These are phyloP conservation scores for Philopedon plagiatum DNA, from an alignment of 2,888 invertebrate genomes.

Conservation along the genomic window DNA sequence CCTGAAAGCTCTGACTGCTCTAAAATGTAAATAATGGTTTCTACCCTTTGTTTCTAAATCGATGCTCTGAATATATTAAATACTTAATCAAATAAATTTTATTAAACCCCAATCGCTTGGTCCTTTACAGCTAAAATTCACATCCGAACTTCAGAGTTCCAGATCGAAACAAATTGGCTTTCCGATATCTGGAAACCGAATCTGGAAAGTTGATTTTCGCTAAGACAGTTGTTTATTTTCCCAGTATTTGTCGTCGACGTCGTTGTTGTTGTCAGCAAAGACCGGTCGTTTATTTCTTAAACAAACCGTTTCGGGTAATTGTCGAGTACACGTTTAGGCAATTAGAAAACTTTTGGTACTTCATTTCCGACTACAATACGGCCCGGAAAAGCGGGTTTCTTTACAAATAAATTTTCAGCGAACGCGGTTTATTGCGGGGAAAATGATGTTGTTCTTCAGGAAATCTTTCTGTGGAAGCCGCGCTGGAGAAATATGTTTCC, in stretches of 20 bases:
- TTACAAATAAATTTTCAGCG: background rate
- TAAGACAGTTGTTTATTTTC: conserved; percentile 20
- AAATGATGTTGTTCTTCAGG: no score
- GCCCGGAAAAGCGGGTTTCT: background rate
- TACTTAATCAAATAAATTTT: no score
- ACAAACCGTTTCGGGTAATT: conserved; percentile 31
- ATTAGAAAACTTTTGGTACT: conserved; percentile 29
- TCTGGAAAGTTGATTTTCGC: conserved; percentile 11
- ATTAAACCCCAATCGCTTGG: no score
- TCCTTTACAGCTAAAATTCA: background rate
- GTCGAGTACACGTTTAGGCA: conserved; percentile 33
- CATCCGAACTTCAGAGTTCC: background rate
- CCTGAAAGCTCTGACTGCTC: no score
- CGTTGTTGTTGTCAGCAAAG: background rate
- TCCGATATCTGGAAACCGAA: background rate
- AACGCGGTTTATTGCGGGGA: background rate
- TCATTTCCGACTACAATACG: background rate
- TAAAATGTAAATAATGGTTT: no score
- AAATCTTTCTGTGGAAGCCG: no score
- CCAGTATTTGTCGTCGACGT: background rate
- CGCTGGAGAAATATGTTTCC: no score
- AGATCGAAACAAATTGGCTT: background rate
- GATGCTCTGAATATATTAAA: no score
- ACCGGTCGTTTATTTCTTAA: conserved; percentile 19
- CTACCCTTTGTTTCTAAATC: no score